Evolutionary conservation across 2,113 vertebrate species (phyloP), one percentile per base, ranked within the genome.

Genomic region (Marmota monax): DNA sequence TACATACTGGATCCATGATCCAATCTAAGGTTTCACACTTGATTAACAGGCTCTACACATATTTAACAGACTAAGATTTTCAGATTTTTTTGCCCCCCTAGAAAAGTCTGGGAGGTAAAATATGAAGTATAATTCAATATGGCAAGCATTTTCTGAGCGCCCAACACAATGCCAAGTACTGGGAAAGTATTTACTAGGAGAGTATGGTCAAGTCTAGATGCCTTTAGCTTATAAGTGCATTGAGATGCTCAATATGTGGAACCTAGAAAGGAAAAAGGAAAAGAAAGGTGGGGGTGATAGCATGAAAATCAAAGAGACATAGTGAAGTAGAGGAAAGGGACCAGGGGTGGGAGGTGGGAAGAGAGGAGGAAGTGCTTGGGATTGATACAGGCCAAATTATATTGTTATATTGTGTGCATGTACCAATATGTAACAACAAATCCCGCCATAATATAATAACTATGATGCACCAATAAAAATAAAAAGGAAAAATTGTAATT

Each of bases 151-250:
- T 78, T 63, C 45, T 87, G 45, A 88, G 27, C 69, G 27, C 6
- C 39, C 45, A 96, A 65, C 32, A 65, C 34, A 73, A 61, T 70
- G 8, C 20, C 1, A 74, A 86, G 14, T n/a, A 25, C 32, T 22
- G 7, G 45, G 70, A 53, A 92, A 80, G 17, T 11, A 70, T 87
- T 91, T 42, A 34, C 37, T 37, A 82, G 73, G 42, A 80, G 11
- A 76, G 27, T 65, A 76, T 12, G 4, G 53, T 65, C 63, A 92
- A 90, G 23, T 84, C 51, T 80, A 89, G 16, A 56, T 42, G 9
- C 12, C 29, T 87, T 91, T 88, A 92, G 34, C 45, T 25, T 84
- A 45, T 79, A 70, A 87, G 84, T n/a, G 53, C 17, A 93, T 88
- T 88, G 69, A 63, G 42, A 80, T 25, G 77, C 14, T 94, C 13